These are phyloP conservation scores for Spongia lamella DNA, from an alignment of 37 sponge, comb jelly and placozoan species.

Conservation along the genomic window DNA sequence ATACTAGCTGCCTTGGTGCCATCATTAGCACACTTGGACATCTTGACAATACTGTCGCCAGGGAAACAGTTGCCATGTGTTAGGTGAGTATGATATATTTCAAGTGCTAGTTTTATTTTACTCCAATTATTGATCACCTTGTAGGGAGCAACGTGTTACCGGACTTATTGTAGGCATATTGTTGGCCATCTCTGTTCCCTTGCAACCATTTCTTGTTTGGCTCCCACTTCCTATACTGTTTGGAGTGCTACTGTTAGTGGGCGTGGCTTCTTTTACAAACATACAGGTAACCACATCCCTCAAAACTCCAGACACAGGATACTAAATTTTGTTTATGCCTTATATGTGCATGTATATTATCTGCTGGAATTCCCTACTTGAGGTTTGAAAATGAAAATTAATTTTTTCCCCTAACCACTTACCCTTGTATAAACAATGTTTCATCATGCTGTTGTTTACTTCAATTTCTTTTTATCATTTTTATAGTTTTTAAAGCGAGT, in stretches of 20 bases:
- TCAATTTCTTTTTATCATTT: too few species aligned
- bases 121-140: background rate
- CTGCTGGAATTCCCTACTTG: too few species aligned
- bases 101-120: background rate
- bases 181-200: slow-evolving; percentile 60
- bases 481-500: slow-evolving; percentile 68
- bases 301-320: too few species aligned
- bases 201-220: slow-evolving; percentile 33
- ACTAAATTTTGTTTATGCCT: too few species aligned
- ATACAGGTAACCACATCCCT: slow-evolving; percentile 54
- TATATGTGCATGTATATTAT: too few species aligned
- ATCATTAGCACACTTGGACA: slow-evolving; percentile 76
- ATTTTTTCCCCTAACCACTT: too few species aligned
- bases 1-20: slow-evolving; percentile 82
- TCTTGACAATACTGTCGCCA: slow-evolving; percentile 21
- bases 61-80: background rate
- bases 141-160: slow-evolving; percentile 87
- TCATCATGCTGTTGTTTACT: too few species aligned
- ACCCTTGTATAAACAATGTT: too few species aligned
- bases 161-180: slow-evolving; percentile 63
- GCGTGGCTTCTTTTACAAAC: slow-evolving; percentile 73
- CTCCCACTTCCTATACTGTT: slow-evolving; percentile 87
- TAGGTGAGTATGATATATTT: background rate
- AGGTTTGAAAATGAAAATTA: too few species aligned
- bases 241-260: slow-evolving; percentile 82